These are phyloP conservation scores for Cepaea hortensis DNA, from an alignment of 2,888 invertebrate genomes.

Conservation along the genomic window DNA sequence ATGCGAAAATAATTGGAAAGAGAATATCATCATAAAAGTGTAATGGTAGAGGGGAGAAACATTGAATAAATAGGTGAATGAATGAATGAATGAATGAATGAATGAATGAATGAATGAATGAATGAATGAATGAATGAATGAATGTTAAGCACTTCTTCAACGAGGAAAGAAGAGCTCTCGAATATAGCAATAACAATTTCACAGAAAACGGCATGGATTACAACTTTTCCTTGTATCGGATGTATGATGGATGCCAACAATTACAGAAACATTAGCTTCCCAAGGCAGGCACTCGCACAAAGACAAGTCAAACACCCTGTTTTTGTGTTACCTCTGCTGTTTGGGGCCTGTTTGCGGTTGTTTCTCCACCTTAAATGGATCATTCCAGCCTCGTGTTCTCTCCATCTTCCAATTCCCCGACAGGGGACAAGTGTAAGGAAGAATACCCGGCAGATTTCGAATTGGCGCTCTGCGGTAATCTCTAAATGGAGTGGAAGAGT, in stretches of 20 bases:
- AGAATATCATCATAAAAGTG: too few species aligned
- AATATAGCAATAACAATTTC: background rate
- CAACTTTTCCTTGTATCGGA: background rate
- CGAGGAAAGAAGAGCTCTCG: background rate
- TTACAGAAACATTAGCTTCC: slow-evolving; percentile 27
- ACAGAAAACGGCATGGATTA: background rate
- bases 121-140: too few species aligned
- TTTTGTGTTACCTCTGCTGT: slow-evolving; percentile 38
- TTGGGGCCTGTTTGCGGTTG: slow-evolving; percentile 21
- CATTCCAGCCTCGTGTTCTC: slow-evolving; percentile 15
- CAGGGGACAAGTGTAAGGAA: slow-evolving; percentile 9
- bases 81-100: too few species aligned
- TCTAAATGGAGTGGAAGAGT: slow-evolving; percentile 27
- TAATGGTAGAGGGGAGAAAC: too few species aligned
- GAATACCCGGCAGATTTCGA: slow-evolving; percentile 9
- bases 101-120: too few species aligned
- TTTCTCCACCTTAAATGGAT: slow-evolving; percentile 20
- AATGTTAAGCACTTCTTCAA: background rate
- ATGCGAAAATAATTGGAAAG: too few species aligned
- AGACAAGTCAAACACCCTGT: slow-evolving; percentile 11
- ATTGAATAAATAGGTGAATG: too few species aligned
- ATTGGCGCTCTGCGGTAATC: slow-evolving; percentile 20
- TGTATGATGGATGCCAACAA: slow-evolving; percentile 27
- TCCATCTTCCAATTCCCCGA: slow-evolving; percentile 19
- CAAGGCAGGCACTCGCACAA: background rate